These are phyloP conservation scores for Andrena marginata DNA, from an alignment of 2,888 invertebrate species.

Conservation along the genomic window DNA sequence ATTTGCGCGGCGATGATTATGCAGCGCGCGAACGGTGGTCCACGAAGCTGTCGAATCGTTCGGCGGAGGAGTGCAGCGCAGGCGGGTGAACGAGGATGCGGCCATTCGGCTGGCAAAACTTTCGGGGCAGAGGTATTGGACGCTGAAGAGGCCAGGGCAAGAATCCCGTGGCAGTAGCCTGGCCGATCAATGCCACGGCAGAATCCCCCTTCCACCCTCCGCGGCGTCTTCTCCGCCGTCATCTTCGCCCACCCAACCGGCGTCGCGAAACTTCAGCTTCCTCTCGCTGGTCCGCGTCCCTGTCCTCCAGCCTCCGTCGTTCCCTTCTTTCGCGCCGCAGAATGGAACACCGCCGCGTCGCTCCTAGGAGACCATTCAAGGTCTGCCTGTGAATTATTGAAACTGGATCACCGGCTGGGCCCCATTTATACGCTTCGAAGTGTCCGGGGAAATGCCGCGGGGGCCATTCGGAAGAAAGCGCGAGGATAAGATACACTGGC, in stretches of 20 bases:
- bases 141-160: constrained; percentile 54
- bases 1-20: no score
- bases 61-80: not conserved
- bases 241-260: constrained; percentile 45
- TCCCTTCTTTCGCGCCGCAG: constrained; percentile 13
- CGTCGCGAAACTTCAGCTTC: constrained; percentile 52
- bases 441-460: not conserved
- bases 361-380: constrained; percentile 21
- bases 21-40: not conserved
- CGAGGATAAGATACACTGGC: not conserved
- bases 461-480: constrained; percentile 2
- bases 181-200: constrained; percentile 73
- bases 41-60: not conserved
- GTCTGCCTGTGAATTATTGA: constrained; percentile 48
- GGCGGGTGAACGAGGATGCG: not conserved
- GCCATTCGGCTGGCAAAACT: constrained; percentile 44
- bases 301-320: constrained; percentile 4
- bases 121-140: constrained; percentile 49
- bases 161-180: constrained; percentile 57
- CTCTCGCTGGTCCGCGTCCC: constrained; percentile 14
- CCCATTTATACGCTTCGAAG: constrained; percentile 26
- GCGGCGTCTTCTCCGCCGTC: constrained; percentile 32
- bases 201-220: constrained; percentile 28
- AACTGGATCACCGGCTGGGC: constrained; percentile 34
- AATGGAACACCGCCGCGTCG: constrained; percentile 21